phyloP scores from a whole-genome alignment of 2,888 invertebrate genomes.

The Eristalinus sepulchralis region DNA sequence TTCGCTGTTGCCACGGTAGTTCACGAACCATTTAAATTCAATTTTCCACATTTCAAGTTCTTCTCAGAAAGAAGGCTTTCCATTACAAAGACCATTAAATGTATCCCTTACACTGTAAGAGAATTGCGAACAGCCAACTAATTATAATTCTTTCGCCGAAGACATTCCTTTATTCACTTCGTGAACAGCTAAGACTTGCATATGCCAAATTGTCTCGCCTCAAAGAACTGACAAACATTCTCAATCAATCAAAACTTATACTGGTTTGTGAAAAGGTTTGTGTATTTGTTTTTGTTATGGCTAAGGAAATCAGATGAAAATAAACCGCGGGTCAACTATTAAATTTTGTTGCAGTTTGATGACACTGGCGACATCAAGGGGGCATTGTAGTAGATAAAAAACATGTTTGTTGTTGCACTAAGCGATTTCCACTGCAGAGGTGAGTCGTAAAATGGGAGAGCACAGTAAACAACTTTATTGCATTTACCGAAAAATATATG shows the following conservation, averaged over 20 bases:
- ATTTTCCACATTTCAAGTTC: too few species aligned
- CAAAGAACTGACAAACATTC: neutral
- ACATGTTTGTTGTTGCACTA: neutral
- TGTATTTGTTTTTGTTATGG: neutral
- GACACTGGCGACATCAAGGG: slow-evolving; percentile 18
- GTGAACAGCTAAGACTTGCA: neutral
- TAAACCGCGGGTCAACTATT: slow-evolving; percentile 1
- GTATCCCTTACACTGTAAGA: too few species aligned
- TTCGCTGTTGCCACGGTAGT: too few species aligned
- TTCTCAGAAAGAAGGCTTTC: too few species aligned
- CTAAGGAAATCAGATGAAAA: neutral
- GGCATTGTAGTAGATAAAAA: neutral
- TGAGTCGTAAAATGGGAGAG: neutral
- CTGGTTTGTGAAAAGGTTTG: neutral
- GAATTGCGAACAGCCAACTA: too few species aligned
- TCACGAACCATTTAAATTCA: too few species aligned
- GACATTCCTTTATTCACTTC: too few species aligned
- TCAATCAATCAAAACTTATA: slow-evolving; percentile 14
- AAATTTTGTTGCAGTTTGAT: slow-evolving; percentile 27
- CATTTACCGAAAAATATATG: neutral
- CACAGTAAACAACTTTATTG: neutral
- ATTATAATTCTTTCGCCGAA: too few species aligned
- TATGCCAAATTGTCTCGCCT: neutral
- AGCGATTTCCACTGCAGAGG: neutral
- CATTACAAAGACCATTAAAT: too few species aligned